Conservation (phyloP, 2,113 vertebrate genomes). For the Girardinichthys multiradiatus region DNA sequence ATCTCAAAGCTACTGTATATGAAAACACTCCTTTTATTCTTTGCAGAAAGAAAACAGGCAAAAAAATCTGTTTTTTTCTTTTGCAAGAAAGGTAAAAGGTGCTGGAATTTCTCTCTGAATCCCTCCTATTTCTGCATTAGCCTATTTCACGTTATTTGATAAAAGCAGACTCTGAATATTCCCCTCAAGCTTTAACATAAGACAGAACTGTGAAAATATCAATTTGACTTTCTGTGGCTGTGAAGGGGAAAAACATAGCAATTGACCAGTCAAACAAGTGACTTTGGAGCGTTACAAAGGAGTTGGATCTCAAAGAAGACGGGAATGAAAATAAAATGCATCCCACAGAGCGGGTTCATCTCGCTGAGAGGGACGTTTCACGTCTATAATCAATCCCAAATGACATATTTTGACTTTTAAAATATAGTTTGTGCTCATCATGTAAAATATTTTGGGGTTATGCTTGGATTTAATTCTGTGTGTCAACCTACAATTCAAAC, state of each 20-base stretch:
- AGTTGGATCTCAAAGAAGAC: constrained; percentile 34
- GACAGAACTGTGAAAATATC: constrained; percentile 42
- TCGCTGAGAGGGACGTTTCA: constrained; percentile 5
- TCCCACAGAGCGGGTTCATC: constrained; percentile 8
- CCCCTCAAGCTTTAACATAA: constrained; percentile 36
- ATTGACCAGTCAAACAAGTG: constrained; percentile 56
- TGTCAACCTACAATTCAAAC: constrained; percentile 48
- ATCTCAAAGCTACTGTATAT: constrained; percentile 49
- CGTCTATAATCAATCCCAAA: constrained; percentile 19
- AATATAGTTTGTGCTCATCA: constrained; percentile 10
- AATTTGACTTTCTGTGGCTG: constrained; percentile 53
- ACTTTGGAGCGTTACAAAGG: constrained; percentile 54
- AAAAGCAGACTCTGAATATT: constrained; percentile 55
- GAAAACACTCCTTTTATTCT: constrained; percentile 12
- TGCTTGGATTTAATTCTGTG: constrained; percentile 29
- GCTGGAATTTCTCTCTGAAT: constrained; percentile 30
- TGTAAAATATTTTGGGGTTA: constrained; percentile 17
- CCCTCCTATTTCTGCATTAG: constrained; percentile 30
- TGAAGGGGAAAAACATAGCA: constrained; percentile 59
- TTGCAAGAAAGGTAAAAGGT: constrained; percentile 3
- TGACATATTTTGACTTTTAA: constrained; percentile 15
- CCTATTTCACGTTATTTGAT: constrained; percentile 49
- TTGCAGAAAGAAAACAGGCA: constrained; percentile 5
- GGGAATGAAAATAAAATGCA: constrained; percentile 29
- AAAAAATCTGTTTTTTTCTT: constrained; percentile 12